phyloP scores from a whole-genome alignment of 2,888 invertebrate genomes.

The Ophonus ardosiacus region DNA sequence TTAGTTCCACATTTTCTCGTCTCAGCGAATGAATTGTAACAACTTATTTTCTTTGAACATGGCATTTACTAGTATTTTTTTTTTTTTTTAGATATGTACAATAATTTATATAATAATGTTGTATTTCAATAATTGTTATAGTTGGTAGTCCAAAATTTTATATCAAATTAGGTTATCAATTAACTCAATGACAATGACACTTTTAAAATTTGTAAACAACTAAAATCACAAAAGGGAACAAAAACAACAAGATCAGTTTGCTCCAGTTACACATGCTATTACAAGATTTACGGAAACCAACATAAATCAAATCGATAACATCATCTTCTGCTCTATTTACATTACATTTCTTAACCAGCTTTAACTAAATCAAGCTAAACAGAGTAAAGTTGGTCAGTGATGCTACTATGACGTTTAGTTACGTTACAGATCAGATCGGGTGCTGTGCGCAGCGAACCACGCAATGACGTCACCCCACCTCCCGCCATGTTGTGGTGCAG shows the following conservation, averaged over 20 bases:
- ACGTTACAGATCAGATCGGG: constrained; percentile 13
- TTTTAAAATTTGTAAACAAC: neutral
- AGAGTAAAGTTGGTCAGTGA: constrained; percentile 30
- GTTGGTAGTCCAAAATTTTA: neutral
- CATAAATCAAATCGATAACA: constrained; percentile 5
- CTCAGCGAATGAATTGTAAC: too few species aligned
- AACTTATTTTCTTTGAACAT: too few species aligned
- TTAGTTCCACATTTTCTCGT: too few species aligned
- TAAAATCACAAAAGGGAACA: neutral
- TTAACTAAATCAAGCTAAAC: neutral
- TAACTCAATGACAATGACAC: neutral
- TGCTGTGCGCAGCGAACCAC: constrained; percentile 22
- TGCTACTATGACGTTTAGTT: neutral
- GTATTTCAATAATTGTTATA: neutral
- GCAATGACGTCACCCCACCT: constrained; percentile 9
- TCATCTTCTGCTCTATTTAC: constrained; percentile 39
- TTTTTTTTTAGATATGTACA: too few species aligned
- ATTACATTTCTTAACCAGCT: constrained; percentile 14
- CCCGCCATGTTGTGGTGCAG: neutral
- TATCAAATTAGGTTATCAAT: neutral
- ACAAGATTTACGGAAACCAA: neutral
- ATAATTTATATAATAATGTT: too few species aligned
- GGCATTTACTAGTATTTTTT: too few species aligned
- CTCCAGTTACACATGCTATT: neutral
- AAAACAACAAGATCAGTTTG: neutral